Conservation (phyloP, 2,113 vertebrate genomes). For the Halcyon senegalensis region DNA sequence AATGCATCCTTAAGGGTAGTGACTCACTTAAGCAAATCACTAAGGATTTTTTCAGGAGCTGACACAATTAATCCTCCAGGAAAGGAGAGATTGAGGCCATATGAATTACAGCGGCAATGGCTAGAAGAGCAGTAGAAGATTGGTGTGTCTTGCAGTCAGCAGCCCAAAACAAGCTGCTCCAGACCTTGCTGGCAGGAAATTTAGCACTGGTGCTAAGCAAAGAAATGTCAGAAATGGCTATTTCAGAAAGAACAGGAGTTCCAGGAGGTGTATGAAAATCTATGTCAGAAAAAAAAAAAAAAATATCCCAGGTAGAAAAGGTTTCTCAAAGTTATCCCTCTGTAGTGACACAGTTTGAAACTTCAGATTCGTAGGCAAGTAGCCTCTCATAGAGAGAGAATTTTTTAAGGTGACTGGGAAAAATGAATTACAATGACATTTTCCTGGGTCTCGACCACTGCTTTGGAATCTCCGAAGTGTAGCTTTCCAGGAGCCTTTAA, state of each 20-base stretch:
- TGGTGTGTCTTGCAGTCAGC: neutral
- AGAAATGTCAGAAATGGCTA: neutral
- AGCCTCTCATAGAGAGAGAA: neutral
- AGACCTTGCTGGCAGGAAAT: neutral
- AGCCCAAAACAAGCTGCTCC: neutral
- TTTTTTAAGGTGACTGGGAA: neutral
- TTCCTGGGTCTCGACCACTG: neutral
- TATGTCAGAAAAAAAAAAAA: neutral
- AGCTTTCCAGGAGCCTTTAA: neutral
- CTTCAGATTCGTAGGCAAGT: neutral
- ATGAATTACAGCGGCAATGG: neutral
- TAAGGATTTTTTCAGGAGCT: neutral
- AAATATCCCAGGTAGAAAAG: neutral
- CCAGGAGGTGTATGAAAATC: fast-evolving
- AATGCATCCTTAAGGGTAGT: neutral
- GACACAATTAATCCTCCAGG: neutral
- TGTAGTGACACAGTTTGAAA: neutral
- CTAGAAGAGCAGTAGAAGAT: neutral
- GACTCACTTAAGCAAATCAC: neutral
- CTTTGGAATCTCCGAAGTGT: neutral
- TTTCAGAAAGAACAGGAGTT: neutral
- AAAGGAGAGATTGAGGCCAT: neutral
- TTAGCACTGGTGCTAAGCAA: neutral
- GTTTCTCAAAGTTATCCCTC: neutral
- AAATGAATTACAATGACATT: neutral